Base-by-base conservation (phyloP, 2,113 vertebrate species). In the Cacatua alba region DNA sequence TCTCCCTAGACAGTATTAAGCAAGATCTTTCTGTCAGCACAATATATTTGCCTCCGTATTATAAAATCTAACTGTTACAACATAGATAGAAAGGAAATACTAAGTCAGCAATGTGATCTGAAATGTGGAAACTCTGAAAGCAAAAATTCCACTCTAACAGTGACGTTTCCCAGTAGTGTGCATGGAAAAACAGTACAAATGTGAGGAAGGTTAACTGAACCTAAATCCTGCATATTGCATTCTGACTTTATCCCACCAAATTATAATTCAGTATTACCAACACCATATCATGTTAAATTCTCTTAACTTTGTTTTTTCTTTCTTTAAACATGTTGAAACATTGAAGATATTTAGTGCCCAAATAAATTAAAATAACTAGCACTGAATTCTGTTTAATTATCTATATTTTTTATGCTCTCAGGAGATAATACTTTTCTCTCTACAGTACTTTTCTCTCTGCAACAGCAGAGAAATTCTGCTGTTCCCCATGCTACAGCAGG, bases 401-500 rank as follows among this genome's bases (percentile, higher is more conserved):
- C 3, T n/a, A 2, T 44, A 21, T 15, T 35, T 70, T 43, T 28
- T 28, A 69, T 48, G 5, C 4, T 86, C 82, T 71, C 15, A n/a
- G 52, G 63, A 90, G 5, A 6, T 7, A 64, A 18, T 13, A n/a
- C 7, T 59, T 63, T 51, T 55, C 6, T 64, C 49, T 44, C 10
- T 85, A 39, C 4, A 64, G 10, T 20, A 33, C 12, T 57, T 62
- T 43, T 52, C 5, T 57, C 48, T 46, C 7, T 84, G 49, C 5
- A 67, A 11, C 31, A 57, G 31, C 55, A 57, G 49, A 64, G 43
- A 52, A 70, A 52, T 18, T 49, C 63, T 68, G 2, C 14, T 60
- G 6, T 17, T 82, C 6, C 1, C 4, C 2, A 3, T 35, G 41
- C 5, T 33, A 21, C 10, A 46, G 31, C 6, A 59, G 12, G 3